Percentiles rank a stretch among this genome's conserved stretches.
Conservation (phyloP, 2,113 vertebrate genomes). For the Thymallus thymallus region DNA sequence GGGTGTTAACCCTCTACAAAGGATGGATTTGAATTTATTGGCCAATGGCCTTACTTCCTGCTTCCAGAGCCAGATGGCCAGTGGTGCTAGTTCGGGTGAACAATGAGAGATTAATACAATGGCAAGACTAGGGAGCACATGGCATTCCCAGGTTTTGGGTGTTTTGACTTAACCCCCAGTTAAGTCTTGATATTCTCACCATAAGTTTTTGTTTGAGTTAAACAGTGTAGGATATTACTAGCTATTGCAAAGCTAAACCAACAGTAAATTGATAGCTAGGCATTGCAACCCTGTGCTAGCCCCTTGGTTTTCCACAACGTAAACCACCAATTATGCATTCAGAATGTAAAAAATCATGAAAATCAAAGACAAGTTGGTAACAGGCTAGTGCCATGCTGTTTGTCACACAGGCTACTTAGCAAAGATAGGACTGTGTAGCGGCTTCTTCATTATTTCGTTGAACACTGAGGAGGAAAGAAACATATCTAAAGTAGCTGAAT, state of each 20-base stretch:
- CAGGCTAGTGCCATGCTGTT: too few relatives aligned
- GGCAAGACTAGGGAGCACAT: not conserved
- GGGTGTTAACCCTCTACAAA: constrained; percentile 41
- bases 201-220: not conserved
- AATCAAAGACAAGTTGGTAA: too few relatives aligned
- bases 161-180: not conserved
- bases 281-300: too few relatives aligned
- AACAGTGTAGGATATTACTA: too few relatives aligned
- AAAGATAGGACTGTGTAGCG: too few relatives aligned
- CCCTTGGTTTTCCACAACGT: not conserved
- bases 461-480: not conserved
- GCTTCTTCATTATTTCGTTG: not conserved
- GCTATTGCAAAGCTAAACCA: too few relatives aligned
- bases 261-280: too few relatives aligned
- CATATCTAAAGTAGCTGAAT: not conserved
- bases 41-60: constrained; percentile 18
- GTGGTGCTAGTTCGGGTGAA: not conserved
- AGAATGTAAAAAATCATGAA: too few relatives aligned
- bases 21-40: constrained; percentile 16
- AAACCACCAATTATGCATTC: not conserved
- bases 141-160: not conserved
- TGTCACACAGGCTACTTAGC: too few relatives aligned
- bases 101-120: constrained; percentile 35
- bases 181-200: not conserved
- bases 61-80: constrained; percentile 19